Base-by-base conservation (phyloP, 2,888 invertebrate genomes). In the Dioctria linearis region DNA sequence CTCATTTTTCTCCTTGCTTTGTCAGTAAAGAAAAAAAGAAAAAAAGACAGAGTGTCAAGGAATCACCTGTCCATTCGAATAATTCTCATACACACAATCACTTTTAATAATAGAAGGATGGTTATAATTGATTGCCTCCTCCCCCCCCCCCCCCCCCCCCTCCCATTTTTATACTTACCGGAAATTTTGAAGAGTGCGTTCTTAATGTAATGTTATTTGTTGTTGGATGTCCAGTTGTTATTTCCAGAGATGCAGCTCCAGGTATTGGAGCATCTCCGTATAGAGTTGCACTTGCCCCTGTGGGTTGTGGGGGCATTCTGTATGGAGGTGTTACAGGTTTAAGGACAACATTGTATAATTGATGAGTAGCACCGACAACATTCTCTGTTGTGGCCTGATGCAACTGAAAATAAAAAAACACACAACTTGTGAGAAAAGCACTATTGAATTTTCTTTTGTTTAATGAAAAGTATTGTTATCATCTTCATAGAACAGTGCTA, bases 101-200 rank as follows among this genome's bases (percentile, higher is more conserved):
- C 51, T 25, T 25, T 25, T 25, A 25, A 25, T 25, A 25, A 25
- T 25, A 2, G 25, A 25, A 25, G 25, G 25, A 25, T 25, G 61
- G 25, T 11, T 8, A 8, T 59, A 59, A 59, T 13, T 25, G 11
- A 13, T n/a, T 25, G 25, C 59, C 6, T 8, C 25, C 25, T 25
- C 2, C 25, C 2, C 2, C 2, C 25, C 25, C 25, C 25, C n/a
- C n/a, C 25, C 25, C 2, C 2, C 25, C 2, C 2, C 2, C 25
- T 2, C 25, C 25, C 39, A 3, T 65, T 37, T 40, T 65, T 25
- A 43, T 76, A 90, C 93, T 92, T 90, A 94, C 95, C 87, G 94
- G 94, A 89, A 94, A 95, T 88, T 95, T 94, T 84, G 92, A 93
- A 84, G 94, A 94, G 88, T 95, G 94, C 43, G 94, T 94, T 87